Percentiles rank a stretch among this genome's conserved stretches.
phyloP scores from a whole-genome alignment of 2,113 vertebrate genomes.

The Phaethornis superciliosus region DNA sequence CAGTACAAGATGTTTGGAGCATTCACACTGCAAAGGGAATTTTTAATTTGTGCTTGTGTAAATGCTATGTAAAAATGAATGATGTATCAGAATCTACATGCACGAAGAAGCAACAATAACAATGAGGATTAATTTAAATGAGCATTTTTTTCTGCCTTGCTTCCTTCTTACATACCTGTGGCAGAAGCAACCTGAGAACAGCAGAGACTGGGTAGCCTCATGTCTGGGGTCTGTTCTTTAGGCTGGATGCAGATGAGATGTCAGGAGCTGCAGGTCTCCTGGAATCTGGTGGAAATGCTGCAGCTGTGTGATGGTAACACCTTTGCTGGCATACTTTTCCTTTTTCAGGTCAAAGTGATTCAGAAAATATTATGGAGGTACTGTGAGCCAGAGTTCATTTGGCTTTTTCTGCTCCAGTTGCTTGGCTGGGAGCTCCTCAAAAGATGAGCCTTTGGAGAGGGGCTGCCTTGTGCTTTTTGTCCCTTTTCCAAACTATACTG shows the following conservation, averaged over 20 bases:
- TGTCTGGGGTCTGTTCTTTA: background rate
- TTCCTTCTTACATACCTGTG: background rate
- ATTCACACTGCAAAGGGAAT: background rate
- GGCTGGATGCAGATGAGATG: background rate
- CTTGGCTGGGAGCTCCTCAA: background rate
- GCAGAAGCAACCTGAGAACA: background rate
- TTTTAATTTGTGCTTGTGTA: background rate
- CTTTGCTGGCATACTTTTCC: background rate
- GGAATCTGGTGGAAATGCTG: background rate
- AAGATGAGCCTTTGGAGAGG: background rate
- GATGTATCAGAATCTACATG: background rate
- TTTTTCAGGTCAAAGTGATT: background rate
- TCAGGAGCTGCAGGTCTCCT: background rate
- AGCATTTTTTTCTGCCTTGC: background rate
- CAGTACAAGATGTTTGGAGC: background rate
- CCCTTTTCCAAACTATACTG: background rate
- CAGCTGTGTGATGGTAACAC: background rate
- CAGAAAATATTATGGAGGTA: background rate
- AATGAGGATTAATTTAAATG: rapidly evolving
- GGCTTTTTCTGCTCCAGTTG: background rate
- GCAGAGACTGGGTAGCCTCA: background rate
- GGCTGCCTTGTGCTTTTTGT: background rate
- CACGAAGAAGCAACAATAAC: background rate
- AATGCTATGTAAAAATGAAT: background rate
- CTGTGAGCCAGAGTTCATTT: background rate